Conservation (phyloP, 2,888 invertebrate genomes). For the Gisinianus flammeolus region DNA sequence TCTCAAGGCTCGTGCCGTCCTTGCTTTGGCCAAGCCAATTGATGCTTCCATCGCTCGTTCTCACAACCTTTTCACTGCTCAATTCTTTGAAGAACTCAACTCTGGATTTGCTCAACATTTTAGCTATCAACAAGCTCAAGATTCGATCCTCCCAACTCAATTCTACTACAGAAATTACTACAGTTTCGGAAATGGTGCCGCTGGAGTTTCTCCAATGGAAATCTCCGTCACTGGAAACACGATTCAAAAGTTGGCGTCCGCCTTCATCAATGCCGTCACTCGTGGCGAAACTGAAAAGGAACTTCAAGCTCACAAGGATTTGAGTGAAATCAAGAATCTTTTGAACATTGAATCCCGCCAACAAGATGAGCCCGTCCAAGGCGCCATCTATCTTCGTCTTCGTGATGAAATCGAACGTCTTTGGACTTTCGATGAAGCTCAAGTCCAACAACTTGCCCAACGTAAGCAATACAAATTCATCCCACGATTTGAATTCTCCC, state of each 20-base stretch:
- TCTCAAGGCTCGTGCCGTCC: slow-evolving; percentile 23
- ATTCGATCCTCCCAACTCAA: slow-evolving; percentile 65
- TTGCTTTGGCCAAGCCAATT: slow-evolving; percentile 55
- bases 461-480: no score
- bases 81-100: slow-evolving; percentile 63
- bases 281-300: neutral
- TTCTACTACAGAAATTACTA: slow-evolving; percentile 42
- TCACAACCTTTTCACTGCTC: slow-evolving; percentile 63
- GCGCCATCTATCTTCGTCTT: slow-evolving; percentile 50
- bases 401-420: slow-evolving; percentile 55
- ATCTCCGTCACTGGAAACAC: slow-evolving; percentile 36
- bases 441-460: slow-evolving; percentile 42
- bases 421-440: slow-evolving; percentile 40
- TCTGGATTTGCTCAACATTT: slow-evolving; percentile 62
- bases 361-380: slow-evolving; percentile 50
- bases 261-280: slow-evolving; percentile 17
- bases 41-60: slow-evolving; percentile 61
- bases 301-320: slow-evolving; percentile 9
- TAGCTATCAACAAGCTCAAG: slow-evolving; percentile 67
- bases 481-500: no score
- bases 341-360: slow-evolving; percentile 47
- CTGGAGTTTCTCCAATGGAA: slow-evolving; percentile 29
- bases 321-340: slow-evolving; percentile 32
- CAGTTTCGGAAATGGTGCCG: slow-evolving; percentile 34
- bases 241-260: neutral